A percentile compares a stretch with the other conserved stretches of the same genome.
Conservation (phyloP, 2,113 vertebrate species). For the Seriola dumerili region DNA sequence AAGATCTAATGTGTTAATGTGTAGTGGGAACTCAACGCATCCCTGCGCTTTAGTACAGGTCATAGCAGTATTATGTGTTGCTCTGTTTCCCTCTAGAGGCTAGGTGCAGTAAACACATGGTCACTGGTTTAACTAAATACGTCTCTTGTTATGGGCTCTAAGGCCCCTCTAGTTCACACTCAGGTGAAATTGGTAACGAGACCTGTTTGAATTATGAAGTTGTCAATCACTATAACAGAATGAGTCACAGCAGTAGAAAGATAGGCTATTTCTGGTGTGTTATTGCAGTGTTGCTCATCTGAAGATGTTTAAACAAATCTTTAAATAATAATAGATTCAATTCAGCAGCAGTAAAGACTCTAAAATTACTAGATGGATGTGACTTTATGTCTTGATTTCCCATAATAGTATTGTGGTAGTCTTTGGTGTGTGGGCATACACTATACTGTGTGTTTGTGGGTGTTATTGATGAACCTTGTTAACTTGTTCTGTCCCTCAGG, state of each 20-base stretch:
- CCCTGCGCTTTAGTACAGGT: not conserved
- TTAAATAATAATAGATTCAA: not conserved
- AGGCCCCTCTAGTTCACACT: not conserved
- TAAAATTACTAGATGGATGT: not conserved
- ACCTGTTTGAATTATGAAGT: not conserved
- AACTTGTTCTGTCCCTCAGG: not conserved
- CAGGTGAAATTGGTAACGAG: not conserved
- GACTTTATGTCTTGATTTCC: not conserved
- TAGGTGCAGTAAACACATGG: not conserved
- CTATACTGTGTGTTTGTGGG: not conserved
- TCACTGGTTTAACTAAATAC: not conserved
- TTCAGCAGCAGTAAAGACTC: not conserved
- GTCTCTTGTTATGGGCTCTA: not conserved
- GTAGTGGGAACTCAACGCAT: not conserved
- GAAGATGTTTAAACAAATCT: not conserved
- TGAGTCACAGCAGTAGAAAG: not conserved
- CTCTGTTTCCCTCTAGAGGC: constrained; percentile 40
- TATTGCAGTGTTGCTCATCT: not conserved
- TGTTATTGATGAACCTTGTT: not conserved
- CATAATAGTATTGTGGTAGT: not conserved
- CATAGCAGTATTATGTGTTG: not conserved
- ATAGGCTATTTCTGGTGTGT: not conserved
- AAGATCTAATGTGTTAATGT: not conserved
- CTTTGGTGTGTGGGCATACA: not conserved
- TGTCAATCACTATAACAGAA: not conserved